These are phyloP conservation scores for Syrista parreyssii DNA, from an alignment of 2,888 invertebrate genomes.

Conservation along the genomic window DNA sequence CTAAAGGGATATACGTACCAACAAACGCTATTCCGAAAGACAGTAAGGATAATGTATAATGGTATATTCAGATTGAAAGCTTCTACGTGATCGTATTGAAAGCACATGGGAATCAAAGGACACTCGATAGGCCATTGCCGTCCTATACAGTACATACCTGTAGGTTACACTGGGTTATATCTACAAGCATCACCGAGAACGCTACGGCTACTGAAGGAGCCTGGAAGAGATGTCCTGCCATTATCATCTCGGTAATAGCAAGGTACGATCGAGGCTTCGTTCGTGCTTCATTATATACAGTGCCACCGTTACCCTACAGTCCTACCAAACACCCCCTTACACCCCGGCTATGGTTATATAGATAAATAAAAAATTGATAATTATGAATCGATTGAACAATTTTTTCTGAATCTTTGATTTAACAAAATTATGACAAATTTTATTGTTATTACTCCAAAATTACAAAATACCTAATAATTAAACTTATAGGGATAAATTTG, in stretches of 20 bases:
- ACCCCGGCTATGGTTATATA: too few species aligned
- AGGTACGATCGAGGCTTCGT: conserved; percentile 11
- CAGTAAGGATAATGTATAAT: neutral
- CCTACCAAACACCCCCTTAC: neutral
- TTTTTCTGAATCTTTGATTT: too few species aligned
- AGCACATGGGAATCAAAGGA: neutral
- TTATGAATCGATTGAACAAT: too few species aligned
- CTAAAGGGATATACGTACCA: too few species aligned
- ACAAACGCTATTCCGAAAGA: neutral
- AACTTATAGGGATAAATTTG: too few species aligned
- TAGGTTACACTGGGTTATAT: too few species aligned
- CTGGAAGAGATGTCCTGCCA: conserved; percentile 22
- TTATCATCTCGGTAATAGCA: conserved; percentile 24
- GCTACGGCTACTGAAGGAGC: conserved; percentile 20
- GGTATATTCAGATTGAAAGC: neutral
- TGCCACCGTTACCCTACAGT: conserved; percentile 17
- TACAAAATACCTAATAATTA: too few species aligned
- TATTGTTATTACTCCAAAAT: too few species aligned
- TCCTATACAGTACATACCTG: neutral
- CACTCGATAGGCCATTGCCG: neutral
- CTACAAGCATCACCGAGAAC: neutral
- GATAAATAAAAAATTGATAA: too few species aligned
- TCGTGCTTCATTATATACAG: conserved; percentile 22
- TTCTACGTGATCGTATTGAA: conserved; percentile 2
- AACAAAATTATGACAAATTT: too few species aligned